Conservation (phyloP, 2,113 vertebrate species). For the Solenodon paradoxus region DNA sequence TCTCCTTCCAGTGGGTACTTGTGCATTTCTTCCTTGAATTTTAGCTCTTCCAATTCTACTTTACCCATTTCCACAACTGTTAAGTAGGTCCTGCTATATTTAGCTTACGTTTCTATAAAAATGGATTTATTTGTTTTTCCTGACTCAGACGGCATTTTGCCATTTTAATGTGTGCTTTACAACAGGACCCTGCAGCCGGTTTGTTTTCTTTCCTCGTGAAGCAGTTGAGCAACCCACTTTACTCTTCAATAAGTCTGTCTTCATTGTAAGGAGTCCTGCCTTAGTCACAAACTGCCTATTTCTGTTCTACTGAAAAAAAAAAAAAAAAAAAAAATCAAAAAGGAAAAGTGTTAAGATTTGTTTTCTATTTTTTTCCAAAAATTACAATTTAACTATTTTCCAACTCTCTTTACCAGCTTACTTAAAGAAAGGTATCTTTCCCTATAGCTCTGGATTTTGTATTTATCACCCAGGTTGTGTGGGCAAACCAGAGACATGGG, state of each 20-base stretch:
- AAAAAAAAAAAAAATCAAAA: neutral
- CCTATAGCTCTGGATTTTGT: neutral
- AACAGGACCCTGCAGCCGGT: neutral
- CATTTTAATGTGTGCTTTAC: neutral
- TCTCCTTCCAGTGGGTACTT: neutral
- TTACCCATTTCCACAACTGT: neutral
- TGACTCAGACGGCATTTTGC: neutral
- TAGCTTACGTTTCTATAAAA: neutral
- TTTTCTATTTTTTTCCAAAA: neutral
- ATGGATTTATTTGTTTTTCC: neutral
- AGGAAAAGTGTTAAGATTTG: neutral
- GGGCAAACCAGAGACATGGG: neutral
- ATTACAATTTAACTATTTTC: neutral
- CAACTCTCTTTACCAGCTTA: neutral
- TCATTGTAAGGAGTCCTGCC: neutral
- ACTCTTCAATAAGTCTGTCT: neutral
- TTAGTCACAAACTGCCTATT: neutral
- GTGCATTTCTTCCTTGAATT: neutral
- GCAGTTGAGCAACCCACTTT: neutral
- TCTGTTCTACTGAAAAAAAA: neutral
- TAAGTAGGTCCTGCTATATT: neutral
- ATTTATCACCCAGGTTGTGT: neutral
- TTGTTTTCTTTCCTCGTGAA: neutral
- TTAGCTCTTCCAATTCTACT: neutral
- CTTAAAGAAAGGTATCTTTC: neutral